phyloP scores from a whole-genome alignment of 2,888 invertebrate genomes.

The Acanthosepion lycidas region DNA sequence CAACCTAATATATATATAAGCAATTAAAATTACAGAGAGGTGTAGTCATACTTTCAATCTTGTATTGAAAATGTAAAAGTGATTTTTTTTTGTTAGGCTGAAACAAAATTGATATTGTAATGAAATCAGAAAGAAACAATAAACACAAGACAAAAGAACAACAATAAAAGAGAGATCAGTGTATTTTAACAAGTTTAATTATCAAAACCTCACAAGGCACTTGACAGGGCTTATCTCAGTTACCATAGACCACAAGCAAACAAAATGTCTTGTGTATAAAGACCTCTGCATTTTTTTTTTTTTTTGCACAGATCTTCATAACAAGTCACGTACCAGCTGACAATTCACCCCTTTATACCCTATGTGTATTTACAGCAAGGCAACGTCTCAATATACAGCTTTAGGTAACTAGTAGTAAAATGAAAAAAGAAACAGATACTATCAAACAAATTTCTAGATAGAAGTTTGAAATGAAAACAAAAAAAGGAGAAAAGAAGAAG shows the following conservation, averaged over 20 bases:
- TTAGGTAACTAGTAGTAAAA: constrained; percentile 33
- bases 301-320: not conserved
- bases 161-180: not conserved
- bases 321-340: constrained; percentile 13
- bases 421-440: not conserved
- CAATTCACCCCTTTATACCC: constrained; percentile 21
- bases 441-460: not conserved
- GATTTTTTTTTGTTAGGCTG: not conserved
- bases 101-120: not conserved
- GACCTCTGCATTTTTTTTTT: not conserved
- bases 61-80: not conserved
- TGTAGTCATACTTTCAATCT: no score
- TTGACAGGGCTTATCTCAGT: constrained; percentile 8
- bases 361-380: constrained; percentile 33
- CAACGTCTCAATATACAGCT: constrained; percentile 33
- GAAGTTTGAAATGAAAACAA: not conserved
- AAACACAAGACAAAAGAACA: not conserved
- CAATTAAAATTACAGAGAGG: no score
- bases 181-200: constrained; percentile 34
- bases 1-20: no score
- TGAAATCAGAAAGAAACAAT: not conserved
- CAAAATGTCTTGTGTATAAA: not conserved
- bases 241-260: constrained; percentile 39
- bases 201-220: constrained; percentile 41
- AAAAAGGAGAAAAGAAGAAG: not conserved